Evolutionary conservation across 2,797 vertebrate genomes (phyloP), one percentile per base, ranked within the genome.

Genomic region (Tolypeutes matacus): DNA sequence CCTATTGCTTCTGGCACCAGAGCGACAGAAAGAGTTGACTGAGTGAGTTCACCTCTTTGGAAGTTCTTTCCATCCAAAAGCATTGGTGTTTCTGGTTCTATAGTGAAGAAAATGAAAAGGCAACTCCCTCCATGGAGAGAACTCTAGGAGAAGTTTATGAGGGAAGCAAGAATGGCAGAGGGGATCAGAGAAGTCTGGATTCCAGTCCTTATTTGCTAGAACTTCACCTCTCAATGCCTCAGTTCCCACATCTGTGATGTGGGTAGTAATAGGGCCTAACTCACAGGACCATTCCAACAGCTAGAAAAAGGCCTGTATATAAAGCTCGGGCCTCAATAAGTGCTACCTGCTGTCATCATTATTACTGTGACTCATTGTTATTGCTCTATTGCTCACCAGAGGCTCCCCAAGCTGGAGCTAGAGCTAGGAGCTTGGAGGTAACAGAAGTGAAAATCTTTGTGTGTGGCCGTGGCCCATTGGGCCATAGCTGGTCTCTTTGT

Each of bases 281-380:
- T 25, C 17, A 3, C 27, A 60, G 36, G 60, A 77, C 42, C 14
- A 23, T 62, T n/a, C 11, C 4, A 11, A 39, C 2, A 11, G 49
- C 60, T 58, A 60, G 15, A 42, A 7, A n/a, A 29, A 64, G 34
- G 9, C 15, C 4, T 25, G 18, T 6, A 0, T 21, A 1, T 23
- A 60, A 62, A 27, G 29, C 17, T 17, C 4, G 4, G 23, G 10
- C 34, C 53, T 15, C 10, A 46, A 18, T 17, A 76, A 56, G 3
- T 17, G 25, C 3, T 17, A 7, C 1, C 60, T 67, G 20, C 9
- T 31, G 0, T 31, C 31, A 6, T 39, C 21, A 39, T 15, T 29
- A 36, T 17, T n/a, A 56, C 12, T 39, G 29, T 46, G 21, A 56
- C 31, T 25, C 58, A 86, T 8, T n/a, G 25, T 1, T 46, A 1